A percentile compares a stretch with the other conserved stretches of the same genome.
Evolutionary conservation across 2,113 vertebrate genomes (phyloP).

Genomic region (Campylomormyrus tamandua): DNA sequence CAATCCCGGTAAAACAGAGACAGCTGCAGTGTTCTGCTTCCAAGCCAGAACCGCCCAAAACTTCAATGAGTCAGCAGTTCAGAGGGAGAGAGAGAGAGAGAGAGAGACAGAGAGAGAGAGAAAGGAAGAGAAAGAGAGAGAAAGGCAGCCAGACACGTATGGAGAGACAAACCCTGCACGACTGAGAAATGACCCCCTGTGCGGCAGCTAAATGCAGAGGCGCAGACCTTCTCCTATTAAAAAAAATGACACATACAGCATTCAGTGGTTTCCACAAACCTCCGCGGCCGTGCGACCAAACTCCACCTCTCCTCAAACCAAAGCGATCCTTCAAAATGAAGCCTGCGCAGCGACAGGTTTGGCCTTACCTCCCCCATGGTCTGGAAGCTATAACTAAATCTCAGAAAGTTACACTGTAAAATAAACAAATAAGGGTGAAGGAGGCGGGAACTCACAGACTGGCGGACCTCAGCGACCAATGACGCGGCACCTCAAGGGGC

Average conservation of each 20-base stretch:
- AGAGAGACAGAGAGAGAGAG: neutral
- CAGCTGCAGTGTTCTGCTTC: constrained; percentile 14
- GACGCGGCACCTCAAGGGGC: neutral
- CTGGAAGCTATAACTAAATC: neutral
- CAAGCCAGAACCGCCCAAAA: constrained; percentile 7
- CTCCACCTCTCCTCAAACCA: neutral
- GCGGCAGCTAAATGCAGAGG: neutral
- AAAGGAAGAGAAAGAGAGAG: neutral
- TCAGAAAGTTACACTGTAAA: neutral
- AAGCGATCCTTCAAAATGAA: neutral
- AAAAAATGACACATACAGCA: neutral
- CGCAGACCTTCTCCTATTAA: neutral
- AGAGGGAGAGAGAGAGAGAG: neutral
- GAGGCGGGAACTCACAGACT: neutral
- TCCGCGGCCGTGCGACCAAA: neutral
- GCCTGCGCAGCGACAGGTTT: neutral
- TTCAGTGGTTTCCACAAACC: neutral
- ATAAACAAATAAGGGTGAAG: neutral
- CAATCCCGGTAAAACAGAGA: constrained; percentile 29
- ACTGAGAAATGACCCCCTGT: neutral
- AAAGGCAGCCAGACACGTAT: neutral
- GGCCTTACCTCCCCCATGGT: neutral
- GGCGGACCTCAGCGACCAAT: neutral
- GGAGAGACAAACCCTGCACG: neutral
- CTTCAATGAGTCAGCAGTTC: constrained; percentile 24